phyloP scores from a whole-genome alignment of 2,113 vertebrate genomes.

The Bambusicola thoracicus region DNA sequence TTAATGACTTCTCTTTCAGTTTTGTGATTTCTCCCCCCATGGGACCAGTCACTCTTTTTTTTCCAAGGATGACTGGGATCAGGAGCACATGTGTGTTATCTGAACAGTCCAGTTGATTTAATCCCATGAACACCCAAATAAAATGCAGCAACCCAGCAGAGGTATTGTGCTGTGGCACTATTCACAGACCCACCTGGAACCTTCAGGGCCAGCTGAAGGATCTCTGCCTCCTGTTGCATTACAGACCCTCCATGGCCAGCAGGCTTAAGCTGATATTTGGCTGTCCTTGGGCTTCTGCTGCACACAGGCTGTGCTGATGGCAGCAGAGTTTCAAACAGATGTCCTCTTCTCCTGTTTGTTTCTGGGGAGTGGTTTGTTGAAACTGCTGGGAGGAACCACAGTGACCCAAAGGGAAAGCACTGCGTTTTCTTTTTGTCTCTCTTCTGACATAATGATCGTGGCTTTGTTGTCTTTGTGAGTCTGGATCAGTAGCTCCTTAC shows the following conservation, averaged over 20 bases:
- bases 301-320: not conserved
- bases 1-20: accelerated
- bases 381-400: not conserved
- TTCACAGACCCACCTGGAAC: not conserved
- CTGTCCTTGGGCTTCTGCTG: not conserved
- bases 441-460: accelerated
- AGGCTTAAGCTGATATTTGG: not conserved
- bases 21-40: not conserved
- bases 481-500: not conserved
- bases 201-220: not conserved
- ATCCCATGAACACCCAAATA: not conserved
- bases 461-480: not conserved
- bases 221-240: not conserved
- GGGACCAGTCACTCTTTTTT: not conserved
- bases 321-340: not conserved
- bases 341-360: not conserved
- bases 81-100: not conserved
- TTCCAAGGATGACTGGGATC: not conserved
- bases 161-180: not conserved
- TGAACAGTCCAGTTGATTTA: not conserved
- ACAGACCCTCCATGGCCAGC: not conserved
- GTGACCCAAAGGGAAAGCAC: not conserved
- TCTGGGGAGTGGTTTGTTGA: conserved; percentile 25
- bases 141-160: not conserved
- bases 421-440: not conserved